Evolutionary conservation across 2,797 vertebrate genomes (phyloP).

Genomic region (Argya squamiceps): DNA sequence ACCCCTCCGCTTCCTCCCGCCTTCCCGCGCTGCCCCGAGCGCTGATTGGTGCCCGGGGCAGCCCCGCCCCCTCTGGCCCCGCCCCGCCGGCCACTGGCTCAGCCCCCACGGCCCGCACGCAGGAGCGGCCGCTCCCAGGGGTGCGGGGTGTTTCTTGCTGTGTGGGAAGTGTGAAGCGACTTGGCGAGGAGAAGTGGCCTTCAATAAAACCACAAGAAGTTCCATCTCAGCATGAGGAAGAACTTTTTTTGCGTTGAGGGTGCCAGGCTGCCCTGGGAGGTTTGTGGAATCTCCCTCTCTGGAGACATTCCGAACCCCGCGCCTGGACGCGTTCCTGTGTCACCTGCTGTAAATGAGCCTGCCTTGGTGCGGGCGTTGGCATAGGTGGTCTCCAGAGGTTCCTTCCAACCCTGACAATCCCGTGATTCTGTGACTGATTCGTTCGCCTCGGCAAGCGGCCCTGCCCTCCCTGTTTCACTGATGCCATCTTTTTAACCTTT

Average conservation of each 20-base stretch:
- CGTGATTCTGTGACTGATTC: background rate
- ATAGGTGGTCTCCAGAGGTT: background rate
- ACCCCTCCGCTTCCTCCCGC: background rate
- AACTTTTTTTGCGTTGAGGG: background rate
- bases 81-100: background rate
- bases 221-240: background rate
- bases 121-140: accelerated
- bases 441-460: background rate
- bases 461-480: too few species aligned
- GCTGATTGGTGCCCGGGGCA: background rate
- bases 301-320: background rate
- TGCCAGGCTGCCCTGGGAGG: background rate
- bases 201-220: background rate
- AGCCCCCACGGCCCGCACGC: background rate
- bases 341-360: too few species aligned
- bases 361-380: background rate
- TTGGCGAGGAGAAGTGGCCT: accelerated
- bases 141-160: accelerated
- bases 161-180: accelerated
- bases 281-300: background rate
- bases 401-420: accelerated
- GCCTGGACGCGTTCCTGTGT: background rate
- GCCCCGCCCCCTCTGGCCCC: background rate
- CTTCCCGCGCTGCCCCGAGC: background rate
- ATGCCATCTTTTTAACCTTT: accelerated